Evolutionary conservation across 2,113 vertebrate species (phyloP).

Genomic region (Rhadina sibilatrix): DNA sequence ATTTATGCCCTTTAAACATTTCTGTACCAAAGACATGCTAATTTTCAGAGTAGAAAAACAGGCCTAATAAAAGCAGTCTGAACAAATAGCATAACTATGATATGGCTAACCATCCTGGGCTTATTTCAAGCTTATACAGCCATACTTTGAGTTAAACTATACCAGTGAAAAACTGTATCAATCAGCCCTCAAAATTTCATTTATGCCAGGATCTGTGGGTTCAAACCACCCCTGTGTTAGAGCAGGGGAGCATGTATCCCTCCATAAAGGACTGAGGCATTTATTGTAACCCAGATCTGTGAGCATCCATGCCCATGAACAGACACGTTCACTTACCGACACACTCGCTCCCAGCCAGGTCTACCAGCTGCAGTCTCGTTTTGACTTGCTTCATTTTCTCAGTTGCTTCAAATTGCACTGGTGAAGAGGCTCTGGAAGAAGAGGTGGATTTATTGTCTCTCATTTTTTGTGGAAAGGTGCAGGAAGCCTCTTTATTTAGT

Average conservation of each 20-base stretch:
- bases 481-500: background rate
- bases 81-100: background rate
- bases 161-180: background rate
- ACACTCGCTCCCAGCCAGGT: constrained; percentile 86
- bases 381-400: constrained; percentile 21
- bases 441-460: background rate
- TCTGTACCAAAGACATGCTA: constrained; percentile 1
- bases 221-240: background rate
- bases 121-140: background rate
- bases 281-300: background rate
- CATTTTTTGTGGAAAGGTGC: background rate
- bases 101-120: background rate
- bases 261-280: background rate
- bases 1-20: constrained; percentile 1
- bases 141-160: background rate
- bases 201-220: background rate
- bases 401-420: background rate
- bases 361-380: constrained; percentile 83
- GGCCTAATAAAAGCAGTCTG: constrained; percentile 22
- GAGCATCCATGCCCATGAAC: background rate
- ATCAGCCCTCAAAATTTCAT: background rate
- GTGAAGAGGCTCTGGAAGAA: background rate
- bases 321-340: constrained; percentile 49
- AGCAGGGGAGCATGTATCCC: background rate
- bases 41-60: constrained; percentile 27